phyloP scores from a whole-genome alignment of 2,113 vertebrate genomes.

The Heptranchias perlo region DNA sequence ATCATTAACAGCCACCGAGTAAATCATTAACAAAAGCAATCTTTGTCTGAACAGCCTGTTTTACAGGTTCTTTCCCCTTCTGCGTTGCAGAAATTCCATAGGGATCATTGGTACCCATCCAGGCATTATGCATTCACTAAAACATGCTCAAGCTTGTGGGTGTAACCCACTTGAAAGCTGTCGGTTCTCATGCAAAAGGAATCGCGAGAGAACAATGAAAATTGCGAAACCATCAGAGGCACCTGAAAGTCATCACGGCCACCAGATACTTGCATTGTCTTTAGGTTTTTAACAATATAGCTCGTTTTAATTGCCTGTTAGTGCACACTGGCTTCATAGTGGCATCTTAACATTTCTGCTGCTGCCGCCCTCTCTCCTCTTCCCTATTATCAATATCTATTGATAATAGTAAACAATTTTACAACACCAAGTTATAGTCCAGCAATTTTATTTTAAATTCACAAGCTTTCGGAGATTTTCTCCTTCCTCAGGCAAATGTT shows the following conservation, averaged over 20 bases:
- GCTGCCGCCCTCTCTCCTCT: neutral
- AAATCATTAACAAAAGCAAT: constrained; percentile 20
- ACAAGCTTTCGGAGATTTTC: too few relatives aligned
- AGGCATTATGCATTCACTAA: neutral
- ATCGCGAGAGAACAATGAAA: constrained; percentile 12
- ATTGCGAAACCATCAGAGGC: neutral
- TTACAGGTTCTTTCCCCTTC: constrained; percentile 22
- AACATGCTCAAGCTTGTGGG: neutral
- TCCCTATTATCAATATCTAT: too few relatives aligned
- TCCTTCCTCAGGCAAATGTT: too few relatives aligned
- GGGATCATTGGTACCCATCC: constrained; percentile 1
- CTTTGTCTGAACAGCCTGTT: constrained; percentile 32
- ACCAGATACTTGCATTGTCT: neutral
- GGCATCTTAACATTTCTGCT: too few relatives aligned
- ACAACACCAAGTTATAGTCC: too few relatives aligned
- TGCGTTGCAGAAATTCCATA: neutral
- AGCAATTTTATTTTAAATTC: too few relatives aligned
- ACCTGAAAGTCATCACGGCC: neutral
- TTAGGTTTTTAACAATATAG: neutral
- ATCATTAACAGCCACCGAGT: neutral
- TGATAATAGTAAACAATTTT: too few relatives aligned
- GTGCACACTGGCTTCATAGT: neutral
- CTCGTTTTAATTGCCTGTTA: too few relatives aligned
- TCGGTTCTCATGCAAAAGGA: neutral
- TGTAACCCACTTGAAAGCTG: neutral